These are phyloP conservation scores for Trachythela sp. DNA, from an alignment of 64 coral and sea anemone species.

Conservation along the genomic window DNA sequence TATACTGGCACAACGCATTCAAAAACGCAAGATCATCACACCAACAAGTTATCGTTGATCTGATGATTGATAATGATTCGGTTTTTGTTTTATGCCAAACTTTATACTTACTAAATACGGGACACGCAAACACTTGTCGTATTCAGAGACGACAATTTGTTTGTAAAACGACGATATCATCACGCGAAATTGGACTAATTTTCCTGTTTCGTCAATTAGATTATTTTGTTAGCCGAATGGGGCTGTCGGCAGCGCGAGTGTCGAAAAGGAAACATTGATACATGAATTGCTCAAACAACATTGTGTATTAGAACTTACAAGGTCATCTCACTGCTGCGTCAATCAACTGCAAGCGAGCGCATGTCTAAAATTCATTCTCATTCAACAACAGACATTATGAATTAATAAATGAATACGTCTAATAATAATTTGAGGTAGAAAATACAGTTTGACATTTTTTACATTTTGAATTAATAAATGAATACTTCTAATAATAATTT, in stretches of 20 bases:
- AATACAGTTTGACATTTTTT: no score
- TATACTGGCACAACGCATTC: no score
- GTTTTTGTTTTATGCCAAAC: not conserved
- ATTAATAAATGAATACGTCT: no score
- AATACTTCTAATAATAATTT: no score
- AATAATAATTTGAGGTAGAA: no score
- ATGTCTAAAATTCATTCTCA: no score
- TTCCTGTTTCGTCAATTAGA: not conserved
- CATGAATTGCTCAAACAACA: constrained; percentile 11
- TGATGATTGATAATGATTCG: no score
- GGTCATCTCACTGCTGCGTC: not conserved
- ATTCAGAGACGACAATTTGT: not conserved
- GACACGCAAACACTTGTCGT: not conserved
- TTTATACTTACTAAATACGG: not conserved
- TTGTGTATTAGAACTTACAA: not conserved
- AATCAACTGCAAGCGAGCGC: not conserved
- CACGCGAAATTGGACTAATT: not conserved
- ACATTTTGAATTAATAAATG: no score
- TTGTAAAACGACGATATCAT: not conserved
- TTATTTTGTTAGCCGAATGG: constrained; percentile 6
- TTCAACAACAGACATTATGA: no score
- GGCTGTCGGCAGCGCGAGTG: not conserved
- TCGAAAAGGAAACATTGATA: not conserved
- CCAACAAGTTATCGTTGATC: no score
- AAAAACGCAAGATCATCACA: no score